Base-by-base conservation (phyloP, 2,888 invertebrate genomes). In the Aspidapion aeneum region DNA sequence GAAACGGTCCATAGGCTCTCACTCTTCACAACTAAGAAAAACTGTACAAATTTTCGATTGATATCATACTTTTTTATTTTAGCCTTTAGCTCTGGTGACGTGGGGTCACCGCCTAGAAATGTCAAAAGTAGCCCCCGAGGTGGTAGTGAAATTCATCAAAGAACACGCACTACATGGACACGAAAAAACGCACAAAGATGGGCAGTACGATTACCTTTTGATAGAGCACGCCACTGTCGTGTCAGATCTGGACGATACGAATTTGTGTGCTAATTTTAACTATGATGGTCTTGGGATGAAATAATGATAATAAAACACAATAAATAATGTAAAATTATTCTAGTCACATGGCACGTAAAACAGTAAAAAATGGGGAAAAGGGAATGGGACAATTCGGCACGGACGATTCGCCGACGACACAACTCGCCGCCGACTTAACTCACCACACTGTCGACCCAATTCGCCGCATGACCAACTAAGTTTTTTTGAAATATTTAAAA, bases 61-160 rank as follows among this genome's bases (percentile, higher is more conserved):
- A n/a, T n/a, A n/a, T n/a, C n/a, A n/a, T n/a, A n/a, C n/a, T n/a
- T 68, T 66, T 64, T 60, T 71, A 66, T 82, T 82, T 63, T 75
- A 90, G 89, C 93, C 92, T 0, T 77, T 93, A 49, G 91, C 88
- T 1, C 74, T 94, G 67, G 78, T 93, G 1, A 82, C 89, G 0
- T 94, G 93, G 92, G 90, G 92, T 21, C 86, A 87, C 70, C 84
- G 85, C 57, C 76, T 93, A 57, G 83, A 84, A 71, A 89, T 92
- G 87, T 87, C 90, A 2, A 83, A 84, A 65, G 86, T 89, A 0
- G 83, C 89, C 73, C 78, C 82, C 1, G 73, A 77, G 5, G 72
- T 83, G 48, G 87, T 86, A 0, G 77, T 79, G 0, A 73, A 83
- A 48, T 93, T 91, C 74, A 91, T 93, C 61, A 82, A 79, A 66